phyloP scores from a whole-genome alignment of 2,888 invertebrate genomes.

The Coleophora deauratella region DNA sequence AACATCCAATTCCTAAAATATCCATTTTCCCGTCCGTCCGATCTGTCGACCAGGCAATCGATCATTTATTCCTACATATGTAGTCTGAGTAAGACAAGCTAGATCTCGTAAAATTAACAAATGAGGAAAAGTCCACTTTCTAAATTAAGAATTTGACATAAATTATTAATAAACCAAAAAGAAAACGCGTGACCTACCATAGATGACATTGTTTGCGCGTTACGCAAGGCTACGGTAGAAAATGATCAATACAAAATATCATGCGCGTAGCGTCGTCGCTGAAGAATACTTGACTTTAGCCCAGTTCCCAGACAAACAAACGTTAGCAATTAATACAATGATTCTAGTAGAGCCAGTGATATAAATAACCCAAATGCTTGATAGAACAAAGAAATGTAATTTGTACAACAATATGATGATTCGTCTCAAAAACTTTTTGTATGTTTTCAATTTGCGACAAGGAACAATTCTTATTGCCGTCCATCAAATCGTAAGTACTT shows the following conservation, averaged over 20 bases:
- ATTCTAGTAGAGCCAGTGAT: slow-evolving; percentile 20
- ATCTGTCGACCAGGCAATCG: too few species aligned
- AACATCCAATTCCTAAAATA: too few species aligned
- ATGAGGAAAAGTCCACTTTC: too few species aligned
- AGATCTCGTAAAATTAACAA: too few species aligned
- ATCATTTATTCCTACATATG: too few species aligned
- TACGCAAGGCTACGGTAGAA: slow-evolving; percentile 23
- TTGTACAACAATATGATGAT: slow-evolving; percentile 58
- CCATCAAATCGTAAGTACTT: slow-evolving; percentile 69
- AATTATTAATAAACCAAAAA: too few species aligned
- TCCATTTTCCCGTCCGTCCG: too few species aligned
- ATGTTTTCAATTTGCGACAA: slow-evolving; percentile 68
- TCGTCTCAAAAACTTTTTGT: slow-evolving; percentile 64
- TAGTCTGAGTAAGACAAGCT: too few species aligned
- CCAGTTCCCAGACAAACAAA: slow-evolving; percentile 37
- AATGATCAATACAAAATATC: slow-evolving; percentile 52
- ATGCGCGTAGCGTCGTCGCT: slow-evolving; percentile 38
- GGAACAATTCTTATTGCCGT: slow-evolving; percentile 70
- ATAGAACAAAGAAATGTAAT: slow-evolving; percentile 57
- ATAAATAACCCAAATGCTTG: slow-evolving; percentile 56
- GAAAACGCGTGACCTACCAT: too few species aligned
- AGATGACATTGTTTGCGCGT: slow-evolving; percentile 36
- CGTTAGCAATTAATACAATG: slow-evolving; percentile 39
- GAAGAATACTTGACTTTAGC: slow-evolving; percentile 19
- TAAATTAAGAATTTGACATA: too few species aligned